These are phyloP conservation scores for Cataglyphis altisquamis DNA, from an alignment of 2,888 invertebrate species.

Conservation along the genomic window DNA sequence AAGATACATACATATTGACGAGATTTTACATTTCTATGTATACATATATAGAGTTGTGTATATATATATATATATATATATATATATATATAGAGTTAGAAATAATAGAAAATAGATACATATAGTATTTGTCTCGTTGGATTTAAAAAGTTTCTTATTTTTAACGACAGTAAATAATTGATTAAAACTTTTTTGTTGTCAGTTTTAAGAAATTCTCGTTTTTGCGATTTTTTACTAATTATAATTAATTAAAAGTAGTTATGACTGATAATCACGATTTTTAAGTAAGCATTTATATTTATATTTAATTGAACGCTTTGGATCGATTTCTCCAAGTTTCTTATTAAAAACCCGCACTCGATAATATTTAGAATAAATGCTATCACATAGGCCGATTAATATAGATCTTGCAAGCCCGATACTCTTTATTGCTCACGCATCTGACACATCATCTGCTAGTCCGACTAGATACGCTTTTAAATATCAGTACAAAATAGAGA, in stretches of 20 bases:
- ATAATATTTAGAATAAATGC: conserved; percentile 40
- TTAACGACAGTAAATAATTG: background rate
- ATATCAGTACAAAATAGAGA: conserved; percentile 37
- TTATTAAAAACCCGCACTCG: conserved; percentile 17
- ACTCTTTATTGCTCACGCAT: conserved; percentile 39
- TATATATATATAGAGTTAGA: background rate
- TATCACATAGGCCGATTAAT: conserved; percentile 22
- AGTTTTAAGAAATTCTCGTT: background rate
- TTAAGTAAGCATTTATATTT: background rate
- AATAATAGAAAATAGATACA: background rate
- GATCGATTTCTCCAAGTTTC: background rate
- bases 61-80: background rate
- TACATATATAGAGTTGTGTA: background rate
- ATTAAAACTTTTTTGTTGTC: background rate
- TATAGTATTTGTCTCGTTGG: no score
- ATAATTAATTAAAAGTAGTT: background rate
- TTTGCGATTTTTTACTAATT: background rate
- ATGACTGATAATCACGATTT: background rate
- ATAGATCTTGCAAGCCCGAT: conserved; percentile 41
- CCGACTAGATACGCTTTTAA: conserved; percentile 18
- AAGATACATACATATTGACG: background rate
- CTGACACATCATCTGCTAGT: conserved; percentile 16
- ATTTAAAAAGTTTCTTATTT: background rate
- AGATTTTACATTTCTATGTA: background rate
- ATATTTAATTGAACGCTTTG: background rate